Conservation (phyloP, 2,113 vertebrate species). For the Silurus glanis region DNA sequence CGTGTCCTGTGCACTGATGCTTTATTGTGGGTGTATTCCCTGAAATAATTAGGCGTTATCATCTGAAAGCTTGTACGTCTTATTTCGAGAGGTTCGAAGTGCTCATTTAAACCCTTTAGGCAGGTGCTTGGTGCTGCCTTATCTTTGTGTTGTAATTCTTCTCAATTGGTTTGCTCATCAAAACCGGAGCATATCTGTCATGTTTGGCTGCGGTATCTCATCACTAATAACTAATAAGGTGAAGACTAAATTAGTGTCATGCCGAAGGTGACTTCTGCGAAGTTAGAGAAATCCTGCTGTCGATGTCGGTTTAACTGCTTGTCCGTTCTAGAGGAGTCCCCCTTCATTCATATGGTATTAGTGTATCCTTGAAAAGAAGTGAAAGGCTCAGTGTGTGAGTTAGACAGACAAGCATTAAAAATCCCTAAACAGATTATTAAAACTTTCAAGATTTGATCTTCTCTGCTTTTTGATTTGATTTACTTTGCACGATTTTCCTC, state of each 20-base stretch:
- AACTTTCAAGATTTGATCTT: not conserved
- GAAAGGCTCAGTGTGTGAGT: not conserved
- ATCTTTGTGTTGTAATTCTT: conserved; percentile 7
- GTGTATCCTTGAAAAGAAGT: not conserved
- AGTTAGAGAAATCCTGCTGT: not conserved
- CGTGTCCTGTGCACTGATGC: not conserved
- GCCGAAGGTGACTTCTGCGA: not conserved
- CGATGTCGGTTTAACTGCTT: not conserved
- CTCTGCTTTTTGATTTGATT: not conserved
- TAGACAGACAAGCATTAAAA: not conserved
- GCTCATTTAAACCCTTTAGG: not conserved
- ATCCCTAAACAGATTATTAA: not conserved
- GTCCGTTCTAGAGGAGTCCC: not conserved
- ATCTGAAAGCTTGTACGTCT: not conserved
- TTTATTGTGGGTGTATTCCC: not conserved
- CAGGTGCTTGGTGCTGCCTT: not conserved
- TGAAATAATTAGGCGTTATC: not conserved
- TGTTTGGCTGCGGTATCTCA: not conserved
- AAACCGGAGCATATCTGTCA: not conserved
- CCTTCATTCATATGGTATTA: not conserved
- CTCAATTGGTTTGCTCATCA: not conserved
- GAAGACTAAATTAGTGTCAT: not conserved
- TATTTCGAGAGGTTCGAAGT: not conserved
- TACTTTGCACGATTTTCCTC: not conserved
- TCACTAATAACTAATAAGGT: not conserved